Percentiles rank a stretch among this genome's conserved stretches.
phyloP scores from a whole-genome alignment of 2,888 invertebrate genomes.

The Oscheius myriophilus region DNA sequence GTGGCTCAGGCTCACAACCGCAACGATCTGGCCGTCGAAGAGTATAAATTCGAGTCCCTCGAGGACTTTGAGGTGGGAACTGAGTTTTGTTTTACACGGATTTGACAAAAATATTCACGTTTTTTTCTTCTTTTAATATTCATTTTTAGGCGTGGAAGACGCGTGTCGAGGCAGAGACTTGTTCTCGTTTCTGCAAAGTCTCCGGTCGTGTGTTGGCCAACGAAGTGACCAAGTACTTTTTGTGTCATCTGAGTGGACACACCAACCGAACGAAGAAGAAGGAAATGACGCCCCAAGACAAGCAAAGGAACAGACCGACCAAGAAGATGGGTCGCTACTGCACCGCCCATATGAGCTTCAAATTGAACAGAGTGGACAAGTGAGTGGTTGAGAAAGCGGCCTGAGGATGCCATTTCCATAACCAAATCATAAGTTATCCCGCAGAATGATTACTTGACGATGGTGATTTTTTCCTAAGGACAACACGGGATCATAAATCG shows the following conservation, averaged over 20 bases:
- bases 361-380: conserved; percentile 45
- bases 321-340: conserved; percentile 54
- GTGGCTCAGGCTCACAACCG: conserved; percentile 31
- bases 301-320: conserved; percentile 35
- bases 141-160: conserved; percentile 31
- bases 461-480: too few species aligned
- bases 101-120: too few species aligned
- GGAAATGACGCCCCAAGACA: conserved; percentile 10
- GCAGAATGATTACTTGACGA: too few species aligned
- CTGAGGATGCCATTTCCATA: too few species aligned
- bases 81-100: too few species aligned
- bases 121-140: neutral
- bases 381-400: conserved; percentile 23
- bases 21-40: conserved; percentile 35
- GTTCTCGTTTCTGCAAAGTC: conserved; percentile 33
- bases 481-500: too few species aligned
- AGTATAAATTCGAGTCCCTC: conserved; percentile 33
- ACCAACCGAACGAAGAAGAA: conserved; percentile 24
- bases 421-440: too few species aligned
- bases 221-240: conserved; percentile 40
- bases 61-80: conserved; percentile 37
- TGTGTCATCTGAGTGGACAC: conserved; percentile 48
- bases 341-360: conserved; percentile 53
- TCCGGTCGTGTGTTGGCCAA: conserved; percentile 37
- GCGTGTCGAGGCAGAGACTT: conserved; percentile 38